Evolutionary conservation across 2,888 invertebrate genomes (phyloP), one percentile per base, ranked within the genome.

Genomic region (Tubulanus polymorphus): DNA sequence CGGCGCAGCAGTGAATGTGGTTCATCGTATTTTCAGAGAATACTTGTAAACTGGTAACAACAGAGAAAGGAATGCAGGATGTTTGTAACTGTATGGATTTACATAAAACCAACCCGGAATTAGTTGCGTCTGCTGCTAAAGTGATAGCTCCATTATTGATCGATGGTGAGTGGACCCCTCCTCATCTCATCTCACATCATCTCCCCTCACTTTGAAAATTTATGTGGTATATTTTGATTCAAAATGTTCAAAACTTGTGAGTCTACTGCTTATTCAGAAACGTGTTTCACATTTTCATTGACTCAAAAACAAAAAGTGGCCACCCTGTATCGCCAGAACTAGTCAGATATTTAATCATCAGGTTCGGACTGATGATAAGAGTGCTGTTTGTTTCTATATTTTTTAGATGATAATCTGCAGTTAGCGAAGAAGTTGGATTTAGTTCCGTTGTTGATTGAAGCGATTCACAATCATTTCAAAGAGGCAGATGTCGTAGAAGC

Each of bases 401-500:
- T 64, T 63, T 35, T 59, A 75, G 75, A 75, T 57, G 67, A 69
- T 51, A 72, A 70, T 48, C 61, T 72, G 32, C 65, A 65, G 18
- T 46, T 58, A 25, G 65, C 73, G 45, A 68, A 67, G 47, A 67
- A 70, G 15, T 54, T 70, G 46, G 71, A 75, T 53, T 70, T 68
- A 49, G 73, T 72, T 6, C 72, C 69, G 2, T 60, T 65, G 6
- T 59, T 76, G 6, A 57, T 76, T 5, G 59, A 59, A 26, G 70
- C 73, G 10, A 61, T 76, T 25, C 54, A 65, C 2, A 61, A 53
- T 5, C 76, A 76, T 55, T 61, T 62, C 12, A 68, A 67, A 52
- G 68, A 69, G 47, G 63, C 73, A 30, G 74, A 74, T 54, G 72
- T 76, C 15, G 69, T 76, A 10, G 72, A 73, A 63, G 74, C 75